Conservation (phyloP, 1,140 invertebrate genomes). For the Brevipalpus yothersi region DNA sequence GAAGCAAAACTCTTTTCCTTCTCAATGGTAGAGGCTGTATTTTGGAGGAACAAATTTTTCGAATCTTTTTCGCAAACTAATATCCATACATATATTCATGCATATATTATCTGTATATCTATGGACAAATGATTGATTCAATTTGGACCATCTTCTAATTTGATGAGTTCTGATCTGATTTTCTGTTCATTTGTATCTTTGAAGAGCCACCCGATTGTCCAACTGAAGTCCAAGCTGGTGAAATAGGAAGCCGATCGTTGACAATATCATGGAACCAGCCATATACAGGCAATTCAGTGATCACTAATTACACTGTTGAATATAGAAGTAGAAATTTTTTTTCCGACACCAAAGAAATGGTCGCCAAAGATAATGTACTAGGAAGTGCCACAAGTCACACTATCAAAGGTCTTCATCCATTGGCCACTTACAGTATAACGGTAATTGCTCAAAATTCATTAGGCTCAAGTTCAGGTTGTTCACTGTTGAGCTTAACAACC, state of each 20-base stretch:
- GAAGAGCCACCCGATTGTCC: constrained; percentile 28
- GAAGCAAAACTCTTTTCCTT: no score
- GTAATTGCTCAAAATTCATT: constrained; percentile 89
- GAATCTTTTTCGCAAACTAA: no score
- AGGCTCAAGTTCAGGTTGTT: constrained; percentile 67
- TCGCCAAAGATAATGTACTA: neutral
- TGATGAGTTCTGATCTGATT: no score
- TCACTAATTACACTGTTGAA: constrained; percentile 46
- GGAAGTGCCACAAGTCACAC: constrained; percentile 20
- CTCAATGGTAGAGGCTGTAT: no score
- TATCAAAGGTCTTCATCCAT: constrained; percentile 52
- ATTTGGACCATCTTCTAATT: no score
- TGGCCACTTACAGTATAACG: constrained; percentile 80
- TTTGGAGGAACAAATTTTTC: no score
- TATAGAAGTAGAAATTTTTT: constrained; percentile 31
- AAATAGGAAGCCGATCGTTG: constrained; percentile 28
- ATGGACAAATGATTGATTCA: no score
- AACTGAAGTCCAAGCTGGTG: constrained; percentile 15
- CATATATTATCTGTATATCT: no score
- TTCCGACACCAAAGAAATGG: neutral
- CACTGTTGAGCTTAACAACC: constrained; percentile 53
- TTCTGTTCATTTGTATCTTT: constrained; percentile 18
- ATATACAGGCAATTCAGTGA: constrained; percentile 49
- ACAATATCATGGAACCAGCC: constrained; percentile 41
- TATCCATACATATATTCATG: no score